Evolutionary conservation across 2,888 invertebrate species (phyloP).

Genomic region (Osmoderma eremita): DNA sequence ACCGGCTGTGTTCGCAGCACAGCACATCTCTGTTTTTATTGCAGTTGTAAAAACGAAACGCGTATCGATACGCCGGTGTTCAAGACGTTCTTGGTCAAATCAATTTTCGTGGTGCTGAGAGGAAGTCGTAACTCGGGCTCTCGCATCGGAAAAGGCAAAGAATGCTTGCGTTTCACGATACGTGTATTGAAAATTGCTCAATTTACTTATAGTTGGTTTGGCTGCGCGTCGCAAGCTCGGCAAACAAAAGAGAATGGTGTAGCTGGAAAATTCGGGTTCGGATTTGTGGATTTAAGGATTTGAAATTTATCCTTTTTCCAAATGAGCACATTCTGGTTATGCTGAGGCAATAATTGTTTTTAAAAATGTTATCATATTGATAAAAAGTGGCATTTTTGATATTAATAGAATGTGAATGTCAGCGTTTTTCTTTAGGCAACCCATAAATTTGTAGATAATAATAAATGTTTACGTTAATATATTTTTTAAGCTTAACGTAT

Average conservation of each 20-base stretch:
- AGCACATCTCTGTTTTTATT: slow-evolving; percentile 2
- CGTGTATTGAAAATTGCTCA: background rate
- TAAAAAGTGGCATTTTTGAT: too few species aligned
- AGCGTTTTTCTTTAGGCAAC: too few species aligned
- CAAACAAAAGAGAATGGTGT: too few species aligned
- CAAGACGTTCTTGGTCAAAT: slow-evolving; percentile 5
- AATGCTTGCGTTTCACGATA: background rate
- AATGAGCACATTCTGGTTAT: too few species aligned
- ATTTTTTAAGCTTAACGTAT: too few species aligned
- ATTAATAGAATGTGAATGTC: too few species aligned
- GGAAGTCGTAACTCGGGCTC: background rate
- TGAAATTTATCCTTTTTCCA: too few species aligned
- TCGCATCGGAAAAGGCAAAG: background rate
- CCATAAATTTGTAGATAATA: background rate
- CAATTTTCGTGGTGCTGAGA: slow-evolving; percentile 9
- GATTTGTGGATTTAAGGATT: too few species aligned
- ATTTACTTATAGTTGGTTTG: background rate
- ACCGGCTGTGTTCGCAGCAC: background rate
- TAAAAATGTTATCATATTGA: too few species aligned
- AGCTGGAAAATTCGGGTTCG: too few species aligned
- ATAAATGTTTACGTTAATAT: background rate
- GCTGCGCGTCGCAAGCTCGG: background rate
- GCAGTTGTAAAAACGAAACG: slow-evolving; percentile 8
- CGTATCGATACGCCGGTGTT: background rate
- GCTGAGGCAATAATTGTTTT: too few species aligned